Evolutionary conservation across 1,140 invertebrate species (phyloP), one percentile per base, ranked within the genome.

Genomic region (Lycorma delicatula): DNA sequence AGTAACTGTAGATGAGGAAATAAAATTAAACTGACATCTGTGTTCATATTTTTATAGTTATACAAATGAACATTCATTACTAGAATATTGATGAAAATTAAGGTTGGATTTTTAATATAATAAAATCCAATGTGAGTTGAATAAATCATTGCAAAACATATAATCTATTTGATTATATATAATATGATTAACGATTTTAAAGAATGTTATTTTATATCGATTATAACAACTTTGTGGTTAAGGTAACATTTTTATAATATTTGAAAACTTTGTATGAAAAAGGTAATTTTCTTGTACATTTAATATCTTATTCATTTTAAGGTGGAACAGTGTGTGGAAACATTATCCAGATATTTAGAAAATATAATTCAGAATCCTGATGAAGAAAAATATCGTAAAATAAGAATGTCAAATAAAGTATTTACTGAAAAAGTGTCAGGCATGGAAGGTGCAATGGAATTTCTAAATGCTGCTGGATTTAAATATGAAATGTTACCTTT

Each of bases 321-420:
- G 84, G 77, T 91, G 6, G 82, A 84, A 51, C 76, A 79, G 5
- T 92, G 93, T 68, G 79, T 94, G 6, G 87, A 94, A 63, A 93
- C 89, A 4, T 70, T 97, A 4, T 82, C 80, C 64, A 93, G 91
- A 72, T 96, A 96, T 75, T 74, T 97, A 56, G 88, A 93, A 66
- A 97, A 97, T 71, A 87, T 97, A 20, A 77, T 93, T 13, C 81
- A 81, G 16, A 81, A 93, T 74, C 92, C 91, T 0, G 75, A 78
- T 9, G 90, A 95, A 66, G 84, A 89, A 63, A 97, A 97, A 68
- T 97, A 85, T 72, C 84, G 85, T 62, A 93, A 91, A 76, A 96
- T 97, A 58, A 75, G 92, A 59, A 81, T 89, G 74, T 81, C 79
- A 3, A 97, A 95, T 72, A 85, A 83, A 77, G 75, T 79, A 54